Evolutionary conservation across 2,888 invertebrate species (phyloP), one percentile per base, ranked within the genome.

Genomic region (Nemotelus nigrinus): DNA sequence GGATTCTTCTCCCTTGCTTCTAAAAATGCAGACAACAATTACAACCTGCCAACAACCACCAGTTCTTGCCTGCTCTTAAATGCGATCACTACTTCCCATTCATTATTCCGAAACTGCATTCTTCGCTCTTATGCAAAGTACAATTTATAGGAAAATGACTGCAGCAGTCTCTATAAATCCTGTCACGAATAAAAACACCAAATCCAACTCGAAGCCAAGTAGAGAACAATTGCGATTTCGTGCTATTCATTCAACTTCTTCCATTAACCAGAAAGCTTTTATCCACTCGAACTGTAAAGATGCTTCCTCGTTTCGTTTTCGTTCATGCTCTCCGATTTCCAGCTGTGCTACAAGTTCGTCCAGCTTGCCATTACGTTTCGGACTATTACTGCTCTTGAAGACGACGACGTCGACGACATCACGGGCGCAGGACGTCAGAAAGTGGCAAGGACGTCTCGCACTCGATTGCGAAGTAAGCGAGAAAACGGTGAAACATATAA

Each of bases 261-360:
- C 70, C 70, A 70, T 70, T 70, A 70, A 70, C 70, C 70, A 70
- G 44, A 70, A 70, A 70, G 70, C 70, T 70, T 70, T 70, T 70
- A 70, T 70, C 70, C 70, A 70, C 70, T 70, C 70, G 25, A 53
- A 70, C 43, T 45, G 70, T 25, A 70, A 70, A 67, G 44, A 70
- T 70, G 39, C 55, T 25, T 53, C 70, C 43, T 50, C 44, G 41
- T 53, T 47, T 43, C 47, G 53, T 55, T 39, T 67, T 67, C n/a
- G 43, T 64, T 57, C 25, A 25, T 25, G 25, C 25, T 25, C 25
- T 25, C 25, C 25, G 25, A 25, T 25, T 25, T 25, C 25, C 25
- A 25, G 25, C 25, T 25, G 25, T 25, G 25, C 25, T 25, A 25
- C 25, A 25, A 25, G 25, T 25, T 25, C 25, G 25, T 25, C 25